These are phyloP conservation scores for Strigamia transsilvanica DNA, from an alignment of 2,888 invertebrate species.

Conservation along the genomic window DNA sequence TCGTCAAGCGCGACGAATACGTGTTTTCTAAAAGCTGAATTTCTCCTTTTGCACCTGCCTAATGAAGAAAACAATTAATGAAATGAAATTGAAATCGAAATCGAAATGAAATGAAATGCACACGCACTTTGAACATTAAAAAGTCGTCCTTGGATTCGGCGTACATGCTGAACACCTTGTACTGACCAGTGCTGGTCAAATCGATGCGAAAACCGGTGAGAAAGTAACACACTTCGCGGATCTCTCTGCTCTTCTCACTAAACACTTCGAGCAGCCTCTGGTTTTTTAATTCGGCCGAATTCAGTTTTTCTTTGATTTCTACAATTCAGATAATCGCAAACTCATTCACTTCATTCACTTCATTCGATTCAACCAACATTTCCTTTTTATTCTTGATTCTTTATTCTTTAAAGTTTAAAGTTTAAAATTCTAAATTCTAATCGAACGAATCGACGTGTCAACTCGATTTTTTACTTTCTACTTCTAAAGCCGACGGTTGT, in stretches of 20 bases:
- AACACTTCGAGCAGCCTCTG: background rate
- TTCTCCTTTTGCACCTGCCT: constrained; percentile 75
- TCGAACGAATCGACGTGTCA: background rate
- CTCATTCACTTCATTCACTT: too few relatives aligned
- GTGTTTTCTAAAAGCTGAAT: constrained; percentile 85
- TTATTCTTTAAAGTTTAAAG: too few relatives aligned
- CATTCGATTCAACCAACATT: too few relatives aligned
- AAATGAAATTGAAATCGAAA: too few relatives aligned
- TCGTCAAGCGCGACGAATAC: constrained; percentile 77
- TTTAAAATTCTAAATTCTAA: too few relatives aligned
- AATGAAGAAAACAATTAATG: constrained; percentile 61
- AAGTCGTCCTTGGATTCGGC: constrained; percentile 84
- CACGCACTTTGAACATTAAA: constrained; percentile 78
- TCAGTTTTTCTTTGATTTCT: too few relatives aligned
- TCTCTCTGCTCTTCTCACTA: background rate
- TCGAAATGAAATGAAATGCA: too few relatives aligned
- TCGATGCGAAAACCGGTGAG: constrained; percentile 89
- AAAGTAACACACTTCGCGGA: constrained; percentile 86
- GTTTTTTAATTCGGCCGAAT: too few relatives aligned
- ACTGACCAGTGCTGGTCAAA: constrained; percentile 82
- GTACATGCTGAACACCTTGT: too few relatives aligned
- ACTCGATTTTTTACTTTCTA: background rate
- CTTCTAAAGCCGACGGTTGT: background rate
- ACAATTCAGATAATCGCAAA: too few relatives aligned
- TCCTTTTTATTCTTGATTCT: too few relatives aligned